Evolutionary conservation across 2,113 vertebrate species (phyloP).

Genomic region (Rattus norvegicus): GRCr8 NC_086035.1:60128501-60129000

Average conservation of each 20-base stretch:
- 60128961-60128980: background rate
- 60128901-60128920: background rate
- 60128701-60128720: background rate
- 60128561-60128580: background rate
- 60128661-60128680: background rate
- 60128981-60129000: background rate
- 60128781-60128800: background rate
- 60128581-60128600: background rate
- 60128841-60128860: background rate
- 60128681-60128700: background rate
- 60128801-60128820: background rate
- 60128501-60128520: background rate
- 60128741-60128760: background rate
- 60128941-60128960: background rate
- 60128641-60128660: background rate
- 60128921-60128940: background rate
- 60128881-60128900: background rate
- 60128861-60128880: background rate
- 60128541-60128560: background rate
- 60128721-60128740: background rate
- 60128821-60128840: background rate
- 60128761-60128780: background rate
- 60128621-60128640: background rate
- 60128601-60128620: background rate
- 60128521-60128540: background rate